Base-by-base conservation (phyloP, 2,888 invertebrate genomes). In the Liopterus haemorrhoidalis region DNA sequence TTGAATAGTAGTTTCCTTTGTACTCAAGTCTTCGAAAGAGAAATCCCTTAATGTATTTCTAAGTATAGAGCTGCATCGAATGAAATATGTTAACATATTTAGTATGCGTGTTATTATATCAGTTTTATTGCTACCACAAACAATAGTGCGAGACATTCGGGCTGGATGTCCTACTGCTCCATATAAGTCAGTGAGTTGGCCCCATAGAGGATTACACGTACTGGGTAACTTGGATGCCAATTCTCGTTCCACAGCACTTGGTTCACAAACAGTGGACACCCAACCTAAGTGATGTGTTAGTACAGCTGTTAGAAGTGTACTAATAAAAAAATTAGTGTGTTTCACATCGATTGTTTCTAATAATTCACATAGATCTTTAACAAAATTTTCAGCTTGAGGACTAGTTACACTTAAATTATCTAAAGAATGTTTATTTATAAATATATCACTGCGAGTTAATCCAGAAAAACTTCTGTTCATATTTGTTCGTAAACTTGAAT, bases 261-360 rank as follows among this genome's bases (percentile, higher is more conserved):
- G 28, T 2, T 57, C 66, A 54, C 45, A 63, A 41, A 89, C 83
- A 0, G 90, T 88, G 20, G 85, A 78, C 43, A 92, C 89, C 93
- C 93, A 93, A 12, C 91, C 91, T 25, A 93, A 75, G 64, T 93
- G 93, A 66, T 92, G 82, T 0, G 92, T 92, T 40, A 93, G 70
- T 33, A 92, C 84, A 49, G 89, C 88, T 4, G 92, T 93, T 39
- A 93, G 66, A 50, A 93, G 74, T 14, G 89, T 90, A 65, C 91
- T 92, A 60, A 93, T 76, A 68, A 93, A 93, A 70, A 92, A 92
- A 67, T 91, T 90, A 5, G 88, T 90, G 54, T 81, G 79, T 67
- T 92, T 92, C 19, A 85, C 86, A 61, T 93, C 92, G 22, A 82
- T 76, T 32, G 75, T 71, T 27, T 82, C 72, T 9, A 88, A 66